Base-by-base conservation (phyloP, 2,797 vertebrate species). In the Phataginus tetradactyla region DNA sequence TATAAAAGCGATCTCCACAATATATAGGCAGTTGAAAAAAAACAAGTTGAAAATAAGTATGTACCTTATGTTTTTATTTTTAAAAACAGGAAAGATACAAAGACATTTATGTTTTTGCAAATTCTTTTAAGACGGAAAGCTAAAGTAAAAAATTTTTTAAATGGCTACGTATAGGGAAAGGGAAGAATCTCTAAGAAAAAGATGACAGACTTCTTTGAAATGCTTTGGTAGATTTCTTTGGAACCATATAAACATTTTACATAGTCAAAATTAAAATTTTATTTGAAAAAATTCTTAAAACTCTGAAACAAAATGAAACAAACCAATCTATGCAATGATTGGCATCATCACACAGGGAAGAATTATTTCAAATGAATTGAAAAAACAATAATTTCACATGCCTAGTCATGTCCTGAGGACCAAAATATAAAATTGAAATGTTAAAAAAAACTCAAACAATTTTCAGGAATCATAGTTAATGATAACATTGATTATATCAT, bases 281-380 rank as follows among this genome's bases (percentile, higher is more conserved):
- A 42, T 88, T 78, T 49, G 23, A 64, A 89, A 69, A 80, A 71
- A 78, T 49, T 18, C 27, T 71, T 57, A 64, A 77, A 92, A 77
- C 59, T 66, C 3, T 69, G 45, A 94, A 85, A 20, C 25, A 90
- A 95, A 90, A 81, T 68, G 32, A 93, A 95, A 77, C 66, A 84
- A 91, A 91, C 53, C 23, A 91, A 80, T 86, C 34, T 92, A 66
- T 59, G 3, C 34, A 86, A 23, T 69, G 17, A 78, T 17, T 72
- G 8, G 15, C 25, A 63, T 75, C 69, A 90, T 63, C 53, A n/a
- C 17, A 71, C 7, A 61, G 2, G 66, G 45, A 78, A 87, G 15
- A 88, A 88, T 72, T 74, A 68, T 64, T 96, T 86, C 10, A 64
- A 77, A 55, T 34, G 20, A 90, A 55, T 13, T 69, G 2, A 92